Conservation (phyloP, 1,140 invertebrate species). For the Drosophila neocordata region DNA sequence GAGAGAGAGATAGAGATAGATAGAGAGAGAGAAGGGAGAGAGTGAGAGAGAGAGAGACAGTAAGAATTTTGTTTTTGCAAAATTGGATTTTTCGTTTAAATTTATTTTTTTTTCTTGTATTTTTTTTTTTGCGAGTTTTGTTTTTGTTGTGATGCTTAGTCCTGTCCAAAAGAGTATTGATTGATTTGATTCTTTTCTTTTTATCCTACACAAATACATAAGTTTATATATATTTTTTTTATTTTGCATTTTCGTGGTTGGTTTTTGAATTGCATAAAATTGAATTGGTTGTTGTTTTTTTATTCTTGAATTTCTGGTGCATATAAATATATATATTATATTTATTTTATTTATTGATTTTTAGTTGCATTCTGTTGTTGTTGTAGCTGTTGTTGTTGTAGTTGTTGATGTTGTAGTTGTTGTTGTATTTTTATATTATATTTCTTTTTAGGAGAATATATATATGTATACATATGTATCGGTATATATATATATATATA, state of each 20-base stretch:
- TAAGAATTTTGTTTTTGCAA: constrained; percentile 57
- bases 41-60: constrained; percentile 61
- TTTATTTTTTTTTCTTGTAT: constrained; percentile 68
- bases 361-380: constrained; percentile 71
- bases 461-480: constrained; percentile 25
- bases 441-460: constrained; percentile 56
- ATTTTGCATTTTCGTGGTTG: constrained; percentile 61
- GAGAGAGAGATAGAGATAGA: constrained; percentile 32
- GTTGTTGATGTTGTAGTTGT: constrained; percentile 68
- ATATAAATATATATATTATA: constrained; percentile 50
- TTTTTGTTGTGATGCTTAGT: constrained; percentile 76
- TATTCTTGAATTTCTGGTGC: constrained; percentile 53
- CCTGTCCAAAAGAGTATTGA: constrained; percentile 72
- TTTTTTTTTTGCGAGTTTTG: constrained; percentile 67
- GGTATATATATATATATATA: constrained; percentile 36
- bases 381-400: constrained; percentile 77
- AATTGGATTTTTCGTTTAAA: constrained; percentile 53
- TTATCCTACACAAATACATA: constrained; percentile 31
- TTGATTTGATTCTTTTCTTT: constrained; percentile 22
- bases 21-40: constrained; percentile 18
- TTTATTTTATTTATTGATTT: constrained; percentile 42
- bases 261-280: constrained; percentile 76
- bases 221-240: constrained; percentile 38
- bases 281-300: constrained; percentile 54
- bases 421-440: constrained; percentile 42